Conservation (phyloP, 2,888 invertebrate genomes). For the Epistrophe eligans region DNA sequence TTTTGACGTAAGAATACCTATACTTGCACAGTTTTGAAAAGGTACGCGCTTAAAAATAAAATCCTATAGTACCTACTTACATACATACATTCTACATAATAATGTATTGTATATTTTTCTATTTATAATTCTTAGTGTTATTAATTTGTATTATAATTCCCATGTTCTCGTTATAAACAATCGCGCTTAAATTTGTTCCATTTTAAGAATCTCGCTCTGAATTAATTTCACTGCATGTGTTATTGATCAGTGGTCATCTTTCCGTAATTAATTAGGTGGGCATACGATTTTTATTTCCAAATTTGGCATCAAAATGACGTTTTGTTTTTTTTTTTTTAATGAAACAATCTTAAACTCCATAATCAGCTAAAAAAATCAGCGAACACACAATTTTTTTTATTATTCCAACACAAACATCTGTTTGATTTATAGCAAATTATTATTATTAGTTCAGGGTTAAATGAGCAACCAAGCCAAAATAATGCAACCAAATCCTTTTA, state of each 20-base stretch:
- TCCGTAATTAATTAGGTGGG: background rate
- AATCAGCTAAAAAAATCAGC: background rate
- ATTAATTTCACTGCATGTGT: background rate
- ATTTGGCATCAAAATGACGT: background rate
- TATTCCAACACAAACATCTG: constrained; percentile 19
- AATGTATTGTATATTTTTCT: background rate
- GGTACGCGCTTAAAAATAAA: too few species aligned
- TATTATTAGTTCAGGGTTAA: constrained; percentile 37
- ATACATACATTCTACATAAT: too few species aligned
- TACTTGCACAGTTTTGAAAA: too few species aligned
- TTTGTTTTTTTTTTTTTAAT: background rate
- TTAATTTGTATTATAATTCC: background rate
- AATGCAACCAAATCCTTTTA: constrained; percentile 29
- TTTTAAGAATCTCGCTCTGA: background rate
- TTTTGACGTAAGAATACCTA: too few species aligned
- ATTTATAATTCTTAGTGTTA: background rate
- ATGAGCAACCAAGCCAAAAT: constrained; percentile 7
- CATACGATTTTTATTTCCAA: background rate
- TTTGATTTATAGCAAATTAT: constrained; percentile 18
- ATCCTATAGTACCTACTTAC: too few species aligned
- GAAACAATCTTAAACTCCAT: constrained; percentile 6
- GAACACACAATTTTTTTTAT: background rate
- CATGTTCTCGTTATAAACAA: background rate
- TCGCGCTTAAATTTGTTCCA: background rate
- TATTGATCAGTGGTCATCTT: constrained; percentile 5